Base-by-base conservation (phyloP, 2,113 vertebrate genomes). In the Semicossyphus pulcher region DNA sequence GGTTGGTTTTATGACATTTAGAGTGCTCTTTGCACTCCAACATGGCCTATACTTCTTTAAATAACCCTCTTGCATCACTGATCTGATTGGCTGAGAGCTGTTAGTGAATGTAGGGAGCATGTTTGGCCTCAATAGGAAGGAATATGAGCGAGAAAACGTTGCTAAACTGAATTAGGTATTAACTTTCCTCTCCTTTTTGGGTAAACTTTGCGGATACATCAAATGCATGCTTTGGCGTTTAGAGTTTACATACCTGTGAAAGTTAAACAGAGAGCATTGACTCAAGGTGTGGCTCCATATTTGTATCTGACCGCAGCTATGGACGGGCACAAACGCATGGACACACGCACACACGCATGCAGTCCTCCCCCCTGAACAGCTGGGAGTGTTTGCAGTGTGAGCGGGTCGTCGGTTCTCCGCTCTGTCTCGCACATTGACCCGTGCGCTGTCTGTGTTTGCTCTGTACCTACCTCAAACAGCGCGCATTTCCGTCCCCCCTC, bases 311-410 rank as follows among this genome's bases (percentile, higher is more conserved):
- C 78, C 51, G 9, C 67, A 79, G 76, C 77, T 78, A 84, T 81
- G 81, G 81, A 80, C 56, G 28, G 59, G 66, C 80, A 86, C 86
- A 71, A 81, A 76, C 58, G 74, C 60, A 23, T 11, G 39, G 39
- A 68, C 75, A 47, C 58, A 32, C 41, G 61, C 58, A 48, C 49
- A 58, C 64, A 45, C 58, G 37, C 44, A 71, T 5, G 41, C 49
- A 67, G 57, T 41, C 44, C 62, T 69, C 4, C 2, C n/a, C 72
- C 61, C 72, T 51, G 80, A 85, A 88, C 90, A 93, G 89, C 89
- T 92, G 90, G 89, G 88, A 86, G 89, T 91, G 91, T 91, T 92
- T 91, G 88, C 86, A 60, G 69, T 91, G 81, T 32, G 83, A 88
- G 80, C 18, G 74, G 81, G 64, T 80, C 59, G 31, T 69, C 81